Evolutionary conservation across 2,888 invertebrate genomes (phyloP), one percentile per base, ranked within the genome.

Genomic region (Eristalinus aeneus): DNA sequence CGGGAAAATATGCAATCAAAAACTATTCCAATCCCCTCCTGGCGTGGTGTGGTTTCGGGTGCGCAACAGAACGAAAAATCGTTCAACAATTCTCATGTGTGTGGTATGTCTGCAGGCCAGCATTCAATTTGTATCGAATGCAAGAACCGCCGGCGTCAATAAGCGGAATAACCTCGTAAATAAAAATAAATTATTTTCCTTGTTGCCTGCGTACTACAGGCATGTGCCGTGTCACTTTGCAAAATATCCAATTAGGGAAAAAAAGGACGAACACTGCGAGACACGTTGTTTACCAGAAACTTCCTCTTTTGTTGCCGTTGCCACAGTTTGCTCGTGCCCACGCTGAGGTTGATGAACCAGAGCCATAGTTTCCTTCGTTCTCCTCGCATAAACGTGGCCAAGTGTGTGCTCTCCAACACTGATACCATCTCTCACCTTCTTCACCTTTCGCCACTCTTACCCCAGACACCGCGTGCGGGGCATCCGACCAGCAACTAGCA

Each of bases 341-440:
- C 27, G 27, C 27, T 68, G 53, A 73, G 77, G 77, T 83, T 83
- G 77, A 83, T 83, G 77, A 83, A 77, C 82, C 68, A 73, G 63
- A 73, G 53, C 68, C 53, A 63, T 68, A 36, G 67, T 82, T 77
- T 64, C 64, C 22, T n/a, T 9, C 23, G 63, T 72, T 68, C 22
- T 22, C 20, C 16, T 63, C 32, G 61, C 82, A 69, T 63, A 73
- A 68, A 82, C 73, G 82, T 82, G 77, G 82, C 76, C 76, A 82
- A 83, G 82, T 77, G 73, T 77, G 64, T 83, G 63, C 68, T 64
- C 39, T 82, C 72, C 56, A 83, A 73, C 73, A 67, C 71, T 53
- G 16, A 53, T 23, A 46, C 63, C 67, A 54, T 54, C 71, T 54
- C 71, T 72, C 76, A 67, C 56, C 32, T 61, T 60, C 72, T 67